Evolutionary conservation across 2,888 invertebrate species (phyloP), one percentile per base, ranked within the genome.

Genomic region (Caenorhabditis imperialis): DNA sequence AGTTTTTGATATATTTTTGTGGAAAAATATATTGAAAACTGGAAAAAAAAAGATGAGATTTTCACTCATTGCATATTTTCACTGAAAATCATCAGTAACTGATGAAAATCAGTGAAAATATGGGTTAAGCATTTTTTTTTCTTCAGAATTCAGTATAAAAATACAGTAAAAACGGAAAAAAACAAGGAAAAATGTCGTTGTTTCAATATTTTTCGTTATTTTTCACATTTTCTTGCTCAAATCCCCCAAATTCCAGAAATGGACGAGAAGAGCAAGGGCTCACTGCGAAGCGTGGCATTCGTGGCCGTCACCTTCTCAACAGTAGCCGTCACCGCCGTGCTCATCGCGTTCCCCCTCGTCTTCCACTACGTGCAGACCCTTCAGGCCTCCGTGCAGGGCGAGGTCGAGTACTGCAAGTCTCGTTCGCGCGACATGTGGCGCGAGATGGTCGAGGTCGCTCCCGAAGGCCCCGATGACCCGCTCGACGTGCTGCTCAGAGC

Each of bases 331-430:
- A 83, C 86, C 5, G 85, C 86, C 14, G 88, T 88, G 50, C 76
- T 88, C 16, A 77, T 88, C 57, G 81, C 84, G 6, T 88, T 88
- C 78, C 88, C 87, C n/a, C 71, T 88, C 51, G 85, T 88, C 23
- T 88, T 88, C 77, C 87, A 88, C 63, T 86, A 88, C 74, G 85
- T 88, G n/a, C 88, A 88, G 75, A 86, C 84, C 18, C 81, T 88
- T 23, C 88, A 88, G 71, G 88, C 87, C 35, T 83, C 84, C 23
- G 84, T 88, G n/a, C 88, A 86, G 81, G 85, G 86, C 40, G 86
- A 86, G 65, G 86, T 86, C 14, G 86, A 86, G 55, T 86, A 85
- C 77, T 86, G 86, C 79, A 85, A 84, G 63, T 81, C 83, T 16
- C 81, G 87, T 3, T 81, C 84, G 3, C 80, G 84, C 7, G 87